phyloP scores from a whole-genome alignment of 2,888 invertebrate species.

The Euzetes globulus region DNA sequence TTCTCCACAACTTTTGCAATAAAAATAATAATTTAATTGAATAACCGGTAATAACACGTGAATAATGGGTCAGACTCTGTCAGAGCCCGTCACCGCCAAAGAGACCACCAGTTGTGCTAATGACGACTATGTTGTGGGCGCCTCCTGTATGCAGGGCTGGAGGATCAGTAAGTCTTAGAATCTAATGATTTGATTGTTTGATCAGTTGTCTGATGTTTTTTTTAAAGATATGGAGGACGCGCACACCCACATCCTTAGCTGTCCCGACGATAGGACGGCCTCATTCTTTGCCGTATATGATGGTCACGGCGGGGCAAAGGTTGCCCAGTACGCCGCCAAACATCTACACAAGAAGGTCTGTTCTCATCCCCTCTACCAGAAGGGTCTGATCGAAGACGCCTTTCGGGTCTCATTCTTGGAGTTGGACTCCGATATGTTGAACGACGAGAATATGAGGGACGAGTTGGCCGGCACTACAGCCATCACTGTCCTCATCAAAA shows the following conservation, averaged over 20 bases:
- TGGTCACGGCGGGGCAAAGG: constrained; percentile 82
- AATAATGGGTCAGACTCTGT: constrained; percentile 90
- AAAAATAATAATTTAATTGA: not conserved
- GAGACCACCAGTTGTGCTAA: constrained; percentile 48
- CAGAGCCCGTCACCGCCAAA: constrained; percentile 80
- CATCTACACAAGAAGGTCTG: constrained; percentile 87
- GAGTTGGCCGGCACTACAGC: constrained; percentile 61
- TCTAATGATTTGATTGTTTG: no score
- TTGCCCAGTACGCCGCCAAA: constrained; percentile 89
- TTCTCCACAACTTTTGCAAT: not conserved
- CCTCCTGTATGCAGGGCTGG: constrained; percentile 99
- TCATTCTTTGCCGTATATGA: constrained; percentile 96
- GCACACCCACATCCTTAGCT: constrained; percentile 85
- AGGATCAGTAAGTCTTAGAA: constrained; percentile 59
- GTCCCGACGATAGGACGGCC: constrained; percentile 84
- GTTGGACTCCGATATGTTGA: constrained; percentile 83
- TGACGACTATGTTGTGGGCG: constrained; percentile 67
- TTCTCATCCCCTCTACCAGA: constrained; percentile 68
- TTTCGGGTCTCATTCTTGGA: constrained; percentile 82
- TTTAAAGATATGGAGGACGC: constrained; percentile 83
- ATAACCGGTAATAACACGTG: not conserved
- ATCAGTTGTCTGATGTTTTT: not conserved
- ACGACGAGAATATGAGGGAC: constrained; percentile 74
- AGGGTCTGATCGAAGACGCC: constrained; percentile 74
- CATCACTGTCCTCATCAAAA: constrained; percentile 59